Evolutionary conservation across 2,888 invertebrate species (phyloP).

Genomic region (Acheta domesticus): DNA sequence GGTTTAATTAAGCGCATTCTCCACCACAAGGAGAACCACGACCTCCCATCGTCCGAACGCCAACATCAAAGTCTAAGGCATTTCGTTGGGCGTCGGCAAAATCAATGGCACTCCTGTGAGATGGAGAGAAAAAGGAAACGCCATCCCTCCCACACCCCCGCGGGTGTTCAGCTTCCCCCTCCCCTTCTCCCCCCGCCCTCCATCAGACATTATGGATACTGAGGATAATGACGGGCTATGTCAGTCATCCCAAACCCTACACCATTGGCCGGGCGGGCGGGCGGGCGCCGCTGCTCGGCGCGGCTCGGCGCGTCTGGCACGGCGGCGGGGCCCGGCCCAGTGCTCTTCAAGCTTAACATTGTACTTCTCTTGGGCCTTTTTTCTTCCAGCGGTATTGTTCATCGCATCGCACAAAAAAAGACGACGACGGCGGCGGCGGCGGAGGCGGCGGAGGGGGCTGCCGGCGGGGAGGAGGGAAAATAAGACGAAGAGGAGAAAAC

Average conservation of each 20-base stretch:
- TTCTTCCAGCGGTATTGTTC: not conserved
- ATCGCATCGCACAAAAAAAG: not conserved
- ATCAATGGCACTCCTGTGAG: no score
- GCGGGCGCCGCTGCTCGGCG: not conserved
- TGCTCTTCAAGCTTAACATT: constrained; percentile 8
- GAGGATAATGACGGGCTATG: constrained; percentile 50
- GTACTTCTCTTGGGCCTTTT: constrained; percentile 5
- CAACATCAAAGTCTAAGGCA: no score
- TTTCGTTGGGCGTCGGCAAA: no score
- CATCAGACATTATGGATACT: constrained; percentile 29
- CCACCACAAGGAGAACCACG: no score
- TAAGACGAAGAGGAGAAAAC: not conserved
- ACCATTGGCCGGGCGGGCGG: not conserved
- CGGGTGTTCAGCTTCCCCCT: not conserved
- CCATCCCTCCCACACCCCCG: not conserved
- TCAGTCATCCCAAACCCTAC: constrained; percentile 45
- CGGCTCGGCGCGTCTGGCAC: not conserved
- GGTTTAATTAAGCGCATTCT: no score
- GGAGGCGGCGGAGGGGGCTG: no score
- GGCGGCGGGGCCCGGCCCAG: not conserved
- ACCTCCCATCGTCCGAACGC: no score
- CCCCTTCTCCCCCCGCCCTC: not conserved
- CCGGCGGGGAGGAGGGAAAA: not conserved
- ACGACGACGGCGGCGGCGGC: not conserved
- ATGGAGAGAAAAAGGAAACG: no score